A percentile compares a stretch with the other conserved stretches of the same genome.
phyloP scores from a whole-genome alignment of 2,113 vertebrate genomes.

The Panurus biarmicus region DNA sequence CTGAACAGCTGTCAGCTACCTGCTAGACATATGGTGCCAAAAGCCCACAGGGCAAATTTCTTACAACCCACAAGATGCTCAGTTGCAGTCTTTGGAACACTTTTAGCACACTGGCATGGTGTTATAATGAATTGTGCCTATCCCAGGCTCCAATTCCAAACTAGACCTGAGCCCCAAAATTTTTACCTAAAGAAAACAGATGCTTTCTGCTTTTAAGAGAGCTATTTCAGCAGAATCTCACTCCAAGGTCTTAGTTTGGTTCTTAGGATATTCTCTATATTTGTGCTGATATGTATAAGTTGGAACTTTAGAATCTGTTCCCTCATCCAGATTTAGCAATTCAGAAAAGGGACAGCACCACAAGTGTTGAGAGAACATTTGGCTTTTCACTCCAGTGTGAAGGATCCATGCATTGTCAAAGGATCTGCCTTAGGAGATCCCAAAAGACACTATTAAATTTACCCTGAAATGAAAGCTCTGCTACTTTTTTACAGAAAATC shows the following conservation, averaged over 20 bases:
- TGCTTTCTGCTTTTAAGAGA: not conserved
- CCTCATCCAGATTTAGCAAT: not conserved
- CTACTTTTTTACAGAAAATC: not conserved
- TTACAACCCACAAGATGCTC: constrained; percentile 20
- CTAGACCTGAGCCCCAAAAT: not conserved
- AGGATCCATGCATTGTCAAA: not conserved
- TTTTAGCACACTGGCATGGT: not conserved
- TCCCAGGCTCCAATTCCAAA: not conserved
- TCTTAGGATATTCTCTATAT: not conserved
- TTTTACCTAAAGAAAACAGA: not conserved
- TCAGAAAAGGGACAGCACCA: not conserved
- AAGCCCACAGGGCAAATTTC: not conserved
- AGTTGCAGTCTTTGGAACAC: not conserved
- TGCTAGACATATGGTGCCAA: constrained; percentile 50
- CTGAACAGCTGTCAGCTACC: constrained; percentile 48
- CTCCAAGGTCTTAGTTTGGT: not conserved
- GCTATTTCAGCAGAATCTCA: not conserved
- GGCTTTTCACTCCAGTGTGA: not conserved
- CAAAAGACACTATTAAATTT: not conserved
- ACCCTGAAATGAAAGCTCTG: not conserved
- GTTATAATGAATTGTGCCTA: not conserved
- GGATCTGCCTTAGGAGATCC: not conserved
- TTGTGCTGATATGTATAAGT: not conserved
- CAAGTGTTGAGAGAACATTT: not conserved
- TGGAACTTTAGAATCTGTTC: not conserved